Evolutionary conservation across 2,888 invertebrate species (phyloP).

Genomic region (Fabriciana adippe): DNA sequence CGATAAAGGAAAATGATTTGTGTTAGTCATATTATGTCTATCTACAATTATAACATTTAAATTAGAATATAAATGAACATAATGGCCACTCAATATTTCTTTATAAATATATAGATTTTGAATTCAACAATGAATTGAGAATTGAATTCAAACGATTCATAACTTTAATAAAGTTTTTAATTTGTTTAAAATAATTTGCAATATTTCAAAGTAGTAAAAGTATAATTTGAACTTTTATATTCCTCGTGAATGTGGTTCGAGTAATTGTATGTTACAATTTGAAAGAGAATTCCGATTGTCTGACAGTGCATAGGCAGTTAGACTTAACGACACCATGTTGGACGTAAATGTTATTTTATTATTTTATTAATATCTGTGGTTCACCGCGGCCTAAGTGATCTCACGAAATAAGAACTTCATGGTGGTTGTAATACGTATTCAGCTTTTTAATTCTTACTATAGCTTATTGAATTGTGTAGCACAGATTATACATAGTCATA

Average conservation of each 20-base stretch:
- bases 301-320: slow-evolving; percentile 64
- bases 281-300: slow-evolving; percentile 53
- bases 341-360: slow-evolving; percentile 47
- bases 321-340: slow-evolving; percentile 60
- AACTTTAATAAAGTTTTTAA: too few species aligned
- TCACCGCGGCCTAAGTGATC: slow-evolving; percentile 53
- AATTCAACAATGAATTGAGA: too few species aligned
- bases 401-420: slow-evolving; percentile 33
- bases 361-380: slow-evolving; percentile 73
- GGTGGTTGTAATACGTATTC: slow-evolving; percentile 32
- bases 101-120: too few species aligned
- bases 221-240: slow-evolving; percentile 9
- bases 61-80: slow-evolving; percentile 1
- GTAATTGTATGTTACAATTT: slow-evolving; percentile 43
- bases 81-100: too few species aligned
- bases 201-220: slow-evolving; percentile 3
- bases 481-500: too few species aligned
- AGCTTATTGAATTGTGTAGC: too few species aligned
- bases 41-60: neutral
- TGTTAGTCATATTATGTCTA: neutral
- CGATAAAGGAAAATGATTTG: slow-evolving; percentile 7
- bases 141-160: too few species aligned
- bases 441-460: slow-evolving; percentile 2
- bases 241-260: slow-evolving; percentile 27
- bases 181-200: neutral